phyloP scores from a whole-genome alignment of 2,797 vertebrate species.

The Channallabes apus region DNA sequence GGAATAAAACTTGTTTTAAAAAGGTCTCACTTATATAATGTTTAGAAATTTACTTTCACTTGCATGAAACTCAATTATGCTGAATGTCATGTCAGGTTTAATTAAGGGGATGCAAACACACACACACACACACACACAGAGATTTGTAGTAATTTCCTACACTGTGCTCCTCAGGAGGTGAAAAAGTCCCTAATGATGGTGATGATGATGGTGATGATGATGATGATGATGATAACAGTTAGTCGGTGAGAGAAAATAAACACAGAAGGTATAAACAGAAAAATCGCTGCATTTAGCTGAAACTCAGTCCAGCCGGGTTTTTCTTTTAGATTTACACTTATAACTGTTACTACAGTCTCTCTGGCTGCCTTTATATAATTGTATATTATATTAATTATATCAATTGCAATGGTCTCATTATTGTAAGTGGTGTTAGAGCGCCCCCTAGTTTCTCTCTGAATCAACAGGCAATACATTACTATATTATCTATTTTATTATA shows the following conservation, averaged over 20 bases:
- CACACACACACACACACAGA: not conserved
- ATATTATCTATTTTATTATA: not conserved
- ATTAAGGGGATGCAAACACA: not conserved
- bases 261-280: slow-evolving; percentile 13
- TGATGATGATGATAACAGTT: not conserved
- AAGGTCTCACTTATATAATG: not conserved
- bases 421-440: slow-evolving; percentile 53
- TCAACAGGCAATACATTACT: not conserved
- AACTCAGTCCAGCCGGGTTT: not conserved
- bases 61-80: not conserved
- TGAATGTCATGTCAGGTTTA: not conserved
- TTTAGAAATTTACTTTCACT: not conserved
- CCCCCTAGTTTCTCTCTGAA: slow-evolving; percentile 50
- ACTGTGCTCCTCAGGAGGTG: slow-evolving; percentile 40
- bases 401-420: not conserved
- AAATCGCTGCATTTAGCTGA: slow-evolving; percentile 12
- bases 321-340: not conserved
- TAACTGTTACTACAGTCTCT: not conserved
- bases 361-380: not conserved
- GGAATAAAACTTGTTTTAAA: not conserved
- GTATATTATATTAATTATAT: too few relatives aligned
- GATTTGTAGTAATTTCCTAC: slow-evolving; percentile 48
- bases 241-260: slow-evolving; percentile 41
- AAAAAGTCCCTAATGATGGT: slow-evolving; percentile 11
- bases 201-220: not conserved